Conservation (phyloP, 2,797 vertebrate genomes). For the Cyprinodon diabolis region DNA sequence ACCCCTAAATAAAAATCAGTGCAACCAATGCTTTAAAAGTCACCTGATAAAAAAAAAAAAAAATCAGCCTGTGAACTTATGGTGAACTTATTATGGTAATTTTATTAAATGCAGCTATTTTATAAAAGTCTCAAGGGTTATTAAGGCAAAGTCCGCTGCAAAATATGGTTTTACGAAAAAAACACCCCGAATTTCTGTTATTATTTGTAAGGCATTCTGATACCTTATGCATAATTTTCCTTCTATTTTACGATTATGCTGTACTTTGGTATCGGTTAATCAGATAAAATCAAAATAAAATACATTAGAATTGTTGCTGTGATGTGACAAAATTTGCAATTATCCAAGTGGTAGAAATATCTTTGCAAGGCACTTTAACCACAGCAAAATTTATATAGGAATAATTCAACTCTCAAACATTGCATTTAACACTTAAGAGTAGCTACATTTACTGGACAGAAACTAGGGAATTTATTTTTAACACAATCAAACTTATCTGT, state of each 20-base stretch:
- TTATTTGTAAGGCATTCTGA: neutral
- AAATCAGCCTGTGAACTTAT: neutral
- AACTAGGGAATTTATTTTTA: slow-evolving; percentile 43
- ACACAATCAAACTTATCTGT: slow-evolving; percentile 55
- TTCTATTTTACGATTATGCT: neutral
- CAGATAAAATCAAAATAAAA: too few relatives aligned
- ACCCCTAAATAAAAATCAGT: too few relatives aligned
- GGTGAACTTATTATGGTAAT: too few relatives aligned
- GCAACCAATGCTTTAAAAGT: too few relatives aligned
- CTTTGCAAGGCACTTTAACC: too few relatives aligned
- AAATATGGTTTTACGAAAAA: too few relatives aligned
- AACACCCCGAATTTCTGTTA: too few relatives aligned
- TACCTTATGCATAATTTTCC: neutral
- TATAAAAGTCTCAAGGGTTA: neutral
- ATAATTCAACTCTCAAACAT: slow-evolving; percentile 11
- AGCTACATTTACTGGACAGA: neutral
- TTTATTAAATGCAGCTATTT: neutral
- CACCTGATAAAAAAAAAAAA: neutral
- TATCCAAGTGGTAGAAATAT: too few relatives aligned
- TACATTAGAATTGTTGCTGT: too few relatives aligned
- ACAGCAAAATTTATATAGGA: too few relatives aligned
- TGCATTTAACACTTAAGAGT: slow-evolving; percentile 31
- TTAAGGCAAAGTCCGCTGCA: neutral
- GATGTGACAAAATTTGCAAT: too few relatives aligned
- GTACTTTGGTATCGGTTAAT: too few relatives aligned